Conservation (phyloP, 2,888 invertebrate species). For the Rhamnusium bicolor region DNA sequence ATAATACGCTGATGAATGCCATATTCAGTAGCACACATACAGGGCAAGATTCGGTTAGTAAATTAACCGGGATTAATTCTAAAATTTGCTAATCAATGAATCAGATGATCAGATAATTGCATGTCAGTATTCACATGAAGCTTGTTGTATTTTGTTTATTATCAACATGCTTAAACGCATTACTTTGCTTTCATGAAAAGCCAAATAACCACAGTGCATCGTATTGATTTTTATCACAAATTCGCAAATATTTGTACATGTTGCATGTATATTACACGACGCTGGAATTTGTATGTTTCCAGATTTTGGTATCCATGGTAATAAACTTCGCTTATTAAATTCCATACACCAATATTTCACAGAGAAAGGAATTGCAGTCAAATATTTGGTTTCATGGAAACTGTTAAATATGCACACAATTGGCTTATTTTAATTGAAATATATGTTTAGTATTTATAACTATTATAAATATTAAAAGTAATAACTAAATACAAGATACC, state of each 20-base stretch:
- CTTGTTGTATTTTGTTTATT: not conserved
- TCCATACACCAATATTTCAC: not conserved
- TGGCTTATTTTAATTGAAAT: no score
- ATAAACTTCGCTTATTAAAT: not conserved
- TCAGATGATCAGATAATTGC: not conserved
- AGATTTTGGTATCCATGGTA: not conserved
- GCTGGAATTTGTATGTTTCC: not conserved
- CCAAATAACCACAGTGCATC: not conserved
- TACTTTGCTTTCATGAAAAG: not conserved
- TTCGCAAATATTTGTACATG: not conserved
- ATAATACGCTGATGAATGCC: no score
- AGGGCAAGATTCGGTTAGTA: no score
- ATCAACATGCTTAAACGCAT: not conserved
- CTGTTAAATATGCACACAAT: not conserved
- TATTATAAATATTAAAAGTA: no score
- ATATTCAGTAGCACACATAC: no score
- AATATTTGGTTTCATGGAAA: not conserved
- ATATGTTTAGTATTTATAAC: no score
- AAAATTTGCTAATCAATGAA: not conserved
- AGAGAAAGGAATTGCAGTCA: not conserved
- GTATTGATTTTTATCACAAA: not conserved
- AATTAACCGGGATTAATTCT: not conserved
- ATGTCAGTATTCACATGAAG: not conserved
- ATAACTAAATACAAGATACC: no score
- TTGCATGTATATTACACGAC: not conserved